Base-by-base conservation (phyloP, 2,113 vertebrate genomes). In the Illadopsis cleaveri region DNA sequence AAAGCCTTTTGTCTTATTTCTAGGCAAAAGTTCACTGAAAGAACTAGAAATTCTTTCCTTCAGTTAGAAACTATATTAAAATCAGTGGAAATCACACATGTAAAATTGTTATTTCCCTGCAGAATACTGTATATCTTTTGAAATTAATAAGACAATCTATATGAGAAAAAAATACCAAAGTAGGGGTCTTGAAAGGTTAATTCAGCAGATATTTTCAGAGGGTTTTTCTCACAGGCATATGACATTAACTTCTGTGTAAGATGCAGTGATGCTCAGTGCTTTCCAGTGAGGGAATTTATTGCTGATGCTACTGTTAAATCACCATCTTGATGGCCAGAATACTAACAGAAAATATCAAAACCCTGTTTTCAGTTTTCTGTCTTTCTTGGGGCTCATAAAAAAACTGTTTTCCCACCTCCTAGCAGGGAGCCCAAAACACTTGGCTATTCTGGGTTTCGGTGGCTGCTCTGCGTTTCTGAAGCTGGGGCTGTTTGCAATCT, bases 391-490 rank as follows among this genome's bases (percentile, higher is more conserved):
- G 16, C 47, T 38, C 73, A 58, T 35, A 89, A 82, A 89, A 84
- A 91, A 70, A 23, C 44, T 75, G 30, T 87, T 95, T 95, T 93
- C 76, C 76, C 47, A 83, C 40, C 24, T 73, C 89, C 38, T 89
- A 95, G 86, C 72, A 92, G 89, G 96, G 64, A 94, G 48, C 77
- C 93, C 60, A 60, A 89, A 96, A 85, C 82, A 48, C 66, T 71
- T 81, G 65, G 53, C 83, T 33, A 3, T 71, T 92, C 80, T 78
- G 65, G 69, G 53, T 94, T 94, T 93, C 69, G 3, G 77, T 92
- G 91, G 80, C 94, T 89, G 60, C 25, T 89, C 47, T 31, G 24
- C 83, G n/a, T 83, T 96, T 94, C 72, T 93, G 76, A 95, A 86
- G 79, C 75, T 88, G 70, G 58, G 86, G 15, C 90, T 94, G 54